Base-by-base conservation (phyloP, 2,888 invertebrate genomes). In the Stenichneumon culpator region DNA sequence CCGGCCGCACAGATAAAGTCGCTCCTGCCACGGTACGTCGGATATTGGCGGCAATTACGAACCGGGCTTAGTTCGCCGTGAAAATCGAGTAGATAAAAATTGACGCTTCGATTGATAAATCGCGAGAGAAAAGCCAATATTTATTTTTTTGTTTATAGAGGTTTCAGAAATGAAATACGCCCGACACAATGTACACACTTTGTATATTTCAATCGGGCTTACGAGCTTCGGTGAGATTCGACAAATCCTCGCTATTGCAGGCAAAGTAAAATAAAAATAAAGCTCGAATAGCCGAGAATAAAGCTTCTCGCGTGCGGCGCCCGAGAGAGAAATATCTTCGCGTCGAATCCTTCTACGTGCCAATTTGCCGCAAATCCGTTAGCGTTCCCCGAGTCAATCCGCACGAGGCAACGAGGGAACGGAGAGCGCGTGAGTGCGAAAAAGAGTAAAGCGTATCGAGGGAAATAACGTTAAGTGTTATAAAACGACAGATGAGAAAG, bases 381-480 rank as follows among this genome's bases (percentile, higher is more conserved):
- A 36, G 81, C 65, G 75, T 57, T 84, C 68, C 54, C 22, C 22
- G 84, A 84, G 77, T 78, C 81, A 69, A 78, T 81, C 69, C 68
- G 77, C 60, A 57, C 32, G 28, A 73, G 36, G 32, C 75, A 28
- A 63, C 65, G 75, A 63, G 50, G 32, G 19, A n/a, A 22, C 44
- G 25, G 60, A 44, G 39, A 54, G 5, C 11, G 52, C n/a, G 54
- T 44, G 74, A 65, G 65, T 63, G 73, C 50, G 54, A 73, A 52
- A 78, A 73, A 84, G 74, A 69, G 74, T 68, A 86, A 81, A 74
- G 36, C 54, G 68, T 81, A 84, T 85, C 74, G 79, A 65, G 74
- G 82, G 81, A 81, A 79, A 83, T 85, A 83, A 81, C 78, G 81
- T 83, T 80, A 85, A 86, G 85, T 84, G 86, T 82, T 77, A 85